Base-by-base conservation (phyloP, 2,888 invertebrate species). In the Pterobdella sp. region DNA sequence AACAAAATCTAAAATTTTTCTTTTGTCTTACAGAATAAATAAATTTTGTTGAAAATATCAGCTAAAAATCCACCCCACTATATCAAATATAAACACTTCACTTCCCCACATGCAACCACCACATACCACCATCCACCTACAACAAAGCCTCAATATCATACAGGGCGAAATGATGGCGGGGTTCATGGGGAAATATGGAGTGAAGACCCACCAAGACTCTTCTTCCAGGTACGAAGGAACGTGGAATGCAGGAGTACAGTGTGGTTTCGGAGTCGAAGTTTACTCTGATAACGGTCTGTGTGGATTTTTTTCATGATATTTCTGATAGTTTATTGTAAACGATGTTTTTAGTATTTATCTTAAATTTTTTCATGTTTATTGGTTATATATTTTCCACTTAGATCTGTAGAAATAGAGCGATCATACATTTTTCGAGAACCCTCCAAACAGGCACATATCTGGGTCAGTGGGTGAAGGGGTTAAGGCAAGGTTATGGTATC, bases 401-500 rank as follows among this genome's bases (percentile, higher is more conserved):
- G n/a, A n/a, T n/a, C n/a, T n/a, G n/a, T n/a, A n/a, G n/a, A n/a
- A n/a, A n/a, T n/a, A n/a, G n/a, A n/a, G n/a, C n/a, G n/a, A n/a
- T n/a, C n/a, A n/a, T n/a, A n/a, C n/a, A n/a, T n/a, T n/a, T n/a
- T n/a, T n/a, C n/a, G n/a, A n/a, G n/a, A n/a, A 14, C 42, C 42
- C 31, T 34, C 35, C 32, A 31, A n/a, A 35, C 71, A 77, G 85
- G 85, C 36, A 82, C 82, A 29, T 86, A 85, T 86, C 94, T 96
- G 86, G 98, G 98, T 76, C 97, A 98, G 88, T 98, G 98, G 98
- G 88, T 94, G 85, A 90, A 95, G 74, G 98, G 98, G 64, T 91
- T 95, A 89, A 89, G 98, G 73, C 97, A 98, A 84, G 98, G 98
- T n/a, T 97, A 97, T 85, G 98, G 98, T 72, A 94, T 97, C 74